Evolutionary conservation across 2,888 invertebrate species (phyloP), one percentile per base, ranked within the genome.

Genomic region (Leucophenga maculata): DNA sequence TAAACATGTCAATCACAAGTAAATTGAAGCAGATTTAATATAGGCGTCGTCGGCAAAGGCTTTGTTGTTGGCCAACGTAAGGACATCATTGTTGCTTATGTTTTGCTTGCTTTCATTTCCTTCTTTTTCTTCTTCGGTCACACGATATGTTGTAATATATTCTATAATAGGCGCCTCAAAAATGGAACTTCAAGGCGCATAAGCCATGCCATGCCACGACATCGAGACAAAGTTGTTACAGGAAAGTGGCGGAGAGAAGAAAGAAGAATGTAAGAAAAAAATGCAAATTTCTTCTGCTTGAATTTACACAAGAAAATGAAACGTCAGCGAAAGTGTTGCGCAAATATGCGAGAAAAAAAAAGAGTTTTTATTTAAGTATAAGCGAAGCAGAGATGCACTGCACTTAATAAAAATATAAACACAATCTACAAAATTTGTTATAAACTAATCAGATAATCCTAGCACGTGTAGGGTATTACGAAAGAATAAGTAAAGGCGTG

Each of bases 1-100:
- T 82, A 82, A 82, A 82, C 83, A 82, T 83, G 81, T 82, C 81
- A 82, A 82, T 82, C 83, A 80, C 78, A 73, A 82, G 83, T 80
- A 82, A 82, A 82, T 83, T 83, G 81, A 82, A 69, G 82, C 78
- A 75, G 82, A 82, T 80, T 79, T 78, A 80, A 77, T 81, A 78
- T 76, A 72, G 69, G 76, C 78, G 76, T 70, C 72, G 70, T 50
- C 54, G 57, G 62, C 44, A 39, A 46, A 39, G 31, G 65, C 50
- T 31, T 57, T 57, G 31, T 48, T 67, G 64, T n/a, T n/a, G n/a
- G n/a, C 55, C 59, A 66, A 68, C 69, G 76, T 78, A 82, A 82
- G 80, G 82, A 82, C 78, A 82, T 77, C 78, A 82, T 77, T 72
- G 69, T 66, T 68, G 71, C 75, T 72, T 72, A 74, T 73, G 69